phyloP scores from a whole-genome alignment of 2,797 vertebrate genomes.

The Ptychobarbus kaznakovi region DNA sequence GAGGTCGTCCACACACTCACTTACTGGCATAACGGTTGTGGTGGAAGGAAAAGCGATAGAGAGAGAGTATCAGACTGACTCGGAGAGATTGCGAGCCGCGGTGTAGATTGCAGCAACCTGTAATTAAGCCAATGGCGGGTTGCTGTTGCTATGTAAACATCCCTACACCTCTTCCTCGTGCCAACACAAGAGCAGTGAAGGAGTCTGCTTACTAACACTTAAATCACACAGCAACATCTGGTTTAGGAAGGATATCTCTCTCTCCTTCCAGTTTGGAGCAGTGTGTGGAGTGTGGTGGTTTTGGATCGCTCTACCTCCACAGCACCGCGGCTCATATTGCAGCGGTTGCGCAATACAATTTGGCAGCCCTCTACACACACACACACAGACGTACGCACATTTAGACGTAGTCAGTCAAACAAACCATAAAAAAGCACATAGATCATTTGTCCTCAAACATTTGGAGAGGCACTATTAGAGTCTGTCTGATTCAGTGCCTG shows the following conservation, averaged over 20 bases:
- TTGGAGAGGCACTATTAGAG: slow-evolving; percentile 30
- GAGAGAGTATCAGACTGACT: slow-evolving; percentile 18
- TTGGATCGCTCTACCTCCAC: slow-evolving; percentile 66
- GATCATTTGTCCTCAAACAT: slow-evolving; percentile 32
- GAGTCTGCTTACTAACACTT: slow-evolving; percentile 58
- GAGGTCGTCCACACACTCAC: slow-evolving; percentile 75
- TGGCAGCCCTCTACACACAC: slow-evolving; percentile 61
- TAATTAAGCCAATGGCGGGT: slow-evolving; percentile 73
- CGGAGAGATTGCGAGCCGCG: slow-evolving; percentile 57
- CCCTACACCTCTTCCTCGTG: slow-evolving; percentile 55
- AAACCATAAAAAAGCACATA: slow-evolving; percentile 46
- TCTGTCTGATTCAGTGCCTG: slow-evolving; percentile 17
- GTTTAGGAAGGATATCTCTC: slow-evolving; percentile 58
- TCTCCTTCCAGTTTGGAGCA: slow-evolving; percentile 52
- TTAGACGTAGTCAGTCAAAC: slow-evolving; percentile 41
- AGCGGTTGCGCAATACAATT: slow-evolving; percentile 75
- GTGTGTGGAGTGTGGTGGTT: slow-evolving; percentile 74
- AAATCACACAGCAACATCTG: slow-evolving; percentile 78
- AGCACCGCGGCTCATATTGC: slow-evolving; percentile 71
- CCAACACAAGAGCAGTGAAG: slow-evolving; percentile 28
- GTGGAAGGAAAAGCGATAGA: slow-evolving; percentile 20
- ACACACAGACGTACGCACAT: slow-evolving; percentile 50
- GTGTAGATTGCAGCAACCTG: slow-evolving; percentile 65
- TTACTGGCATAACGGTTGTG: slow-evolving; percentile 72
- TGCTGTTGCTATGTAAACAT: slow-evolving; percentile 81